Percentiles rank a stretch among this genome's conserved stretches.
These are phyloP conservation scores for Solea solea DNA, from an alignment of 2,113 vertebrate genomes.

Conservation along the genomic window DNA sequence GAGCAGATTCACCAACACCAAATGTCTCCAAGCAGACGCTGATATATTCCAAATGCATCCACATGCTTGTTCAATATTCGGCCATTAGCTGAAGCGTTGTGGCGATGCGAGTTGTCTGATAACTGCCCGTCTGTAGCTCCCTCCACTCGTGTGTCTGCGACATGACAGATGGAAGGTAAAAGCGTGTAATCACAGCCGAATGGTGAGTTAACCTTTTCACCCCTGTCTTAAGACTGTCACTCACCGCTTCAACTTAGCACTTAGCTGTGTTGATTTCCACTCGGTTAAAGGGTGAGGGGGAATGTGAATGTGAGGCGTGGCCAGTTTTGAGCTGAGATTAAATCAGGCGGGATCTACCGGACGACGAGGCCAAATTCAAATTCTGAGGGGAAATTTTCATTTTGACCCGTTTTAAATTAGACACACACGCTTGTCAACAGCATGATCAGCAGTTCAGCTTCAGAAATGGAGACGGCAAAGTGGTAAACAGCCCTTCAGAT, in stretches of 20 bases:
- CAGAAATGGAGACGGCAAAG: constrained; percentile 19
- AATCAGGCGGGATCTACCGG: constrained; percentile 6
- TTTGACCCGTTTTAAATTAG: neutral
- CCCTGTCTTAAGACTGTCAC: constrained; percentile 34
- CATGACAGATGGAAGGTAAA: constrained; percentile 34
- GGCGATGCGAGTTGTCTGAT: constrained; percentile 8
- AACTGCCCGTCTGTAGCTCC: neutral
- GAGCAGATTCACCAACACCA: constrained; percentile 13
- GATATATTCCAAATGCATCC: constrained; percentile 1
- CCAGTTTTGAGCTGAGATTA: constrained; percentile 22
- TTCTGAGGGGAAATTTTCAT: neutral
- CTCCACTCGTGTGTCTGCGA: constrained; percentile 14
- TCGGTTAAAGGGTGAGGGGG: constrained; percentile 1
- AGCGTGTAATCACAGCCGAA: constrained; percentile 62
- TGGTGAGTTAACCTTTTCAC: constrained; percentile 64
- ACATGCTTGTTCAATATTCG: constrained; percentile 6
- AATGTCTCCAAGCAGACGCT: neutral
- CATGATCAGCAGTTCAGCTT: constrained; percentile 5
- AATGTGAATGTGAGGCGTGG: constrained; percentile 29
- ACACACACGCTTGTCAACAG: neutral
- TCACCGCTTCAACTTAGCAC: constrained; percentile 23
- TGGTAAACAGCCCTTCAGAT: constrained; percentile 47
- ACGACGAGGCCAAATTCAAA: constrained; percentile 26
- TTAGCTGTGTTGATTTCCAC: constrained; percentile 46
- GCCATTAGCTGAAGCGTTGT: neutral